Evolutionary conservation across 2,888 invertebrate genomes (phyloP), one percentile per base, ranked within the genome.

Genomic region (Geotrupes spiniger): DNA sequence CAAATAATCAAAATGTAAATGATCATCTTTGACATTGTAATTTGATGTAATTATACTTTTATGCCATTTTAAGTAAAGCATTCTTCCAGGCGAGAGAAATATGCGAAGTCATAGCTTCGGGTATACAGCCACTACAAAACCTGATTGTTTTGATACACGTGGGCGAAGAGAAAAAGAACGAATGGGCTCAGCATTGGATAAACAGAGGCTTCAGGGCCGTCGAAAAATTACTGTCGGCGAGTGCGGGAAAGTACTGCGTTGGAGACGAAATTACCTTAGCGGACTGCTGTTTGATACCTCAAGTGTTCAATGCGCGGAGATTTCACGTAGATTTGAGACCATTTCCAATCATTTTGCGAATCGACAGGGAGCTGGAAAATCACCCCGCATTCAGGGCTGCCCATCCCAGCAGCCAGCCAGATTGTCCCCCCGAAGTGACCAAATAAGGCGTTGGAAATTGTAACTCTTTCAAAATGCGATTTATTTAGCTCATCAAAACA

Each of bases 111-210:
- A 93, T 99, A 64, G 86, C 89, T 14, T 89, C 93, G 14, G 96
- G 95, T 31, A 96, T 97, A 62, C 98, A 99, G 72, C 98, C 98
- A 0, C 74, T 98, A 28, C 98, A 98, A 74, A 98, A 98, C 75
- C 76, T 94, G 33, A 83, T 85, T 54, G 92, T 95, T 2, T 76
- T 96, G 8, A 88, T 91, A 61, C 84, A 89, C 61, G 90, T 92
- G 12, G 90, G 90, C 1, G 90, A 91, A 68, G 90, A 91, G 63
- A 89, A 91, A 73, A 89, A 90, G 70, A 87, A 86, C 63, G 92
- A 91, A 70, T 97, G 96, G 96, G 92, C 90, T 0, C 87, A 90
- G 63, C 89, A 91, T 70, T 95, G 91, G 90, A 95, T 97, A 57
- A 87, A 83, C 36, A 78, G 88, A 54, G 96, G 96, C 2, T 92